Evolutionary conservation across 2,113 vertebrate species (phyloP).

Genomic region (Progne subis): DNA sequence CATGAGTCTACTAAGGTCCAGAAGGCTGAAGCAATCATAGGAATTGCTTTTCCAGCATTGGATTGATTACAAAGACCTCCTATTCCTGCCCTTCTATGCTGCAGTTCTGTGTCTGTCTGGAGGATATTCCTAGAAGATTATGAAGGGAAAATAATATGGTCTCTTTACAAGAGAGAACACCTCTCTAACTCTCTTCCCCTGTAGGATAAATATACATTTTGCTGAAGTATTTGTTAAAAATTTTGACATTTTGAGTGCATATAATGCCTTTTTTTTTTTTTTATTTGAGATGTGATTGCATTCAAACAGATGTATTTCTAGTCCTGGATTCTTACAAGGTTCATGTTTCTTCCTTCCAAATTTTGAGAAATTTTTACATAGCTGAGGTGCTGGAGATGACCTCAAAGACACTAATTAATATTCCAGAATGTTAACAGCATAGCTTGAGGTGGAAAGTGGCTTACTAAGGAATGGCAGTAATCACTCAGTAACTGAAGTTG

Average conservation of each 20-base stretch:
- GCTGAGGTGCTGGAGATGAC: not conserved
- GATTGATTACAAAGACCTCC: not conserved
- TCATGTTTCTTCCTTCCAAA: not conserved
- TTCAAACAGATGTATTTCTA: not conserved
- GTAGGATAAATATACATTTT: not conserved
- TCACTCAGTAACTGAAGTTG: not conserved
- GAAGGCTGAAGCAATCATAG: not conserved
- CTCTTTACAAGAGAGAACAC: not conserved
- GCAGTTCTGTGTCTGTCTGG: not conserved
- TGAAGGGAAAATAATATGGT: not conserved
- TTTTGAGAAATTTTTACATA: slow-evolving; percentile 39
- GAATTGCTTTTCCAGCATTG: not conserved
- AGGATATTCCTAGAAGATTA: not conserved
- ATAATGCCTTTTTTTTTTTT: not conserved
- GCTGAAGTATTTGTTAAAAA: not conserved
- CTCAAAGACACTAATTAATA: slow-evolving; percentile 47
- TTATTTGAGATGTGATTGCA: not conserved
- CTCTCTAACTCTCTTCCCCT: not conserved
- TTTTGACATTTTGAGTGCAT: not conserved
- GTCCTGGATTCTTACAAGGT: not conserved
- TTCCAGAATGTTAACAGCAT: slow-evolving; percentile 4
- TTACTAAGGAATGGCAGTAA: slow-evolving; percentile 25
- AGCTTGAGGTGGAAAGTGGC: not conserved
- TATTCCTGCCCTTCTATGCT: not conserved
- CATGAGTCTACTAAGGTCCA: not conserved